Evolutionary conservation across 2,888 invertebrate genomes (phyloP).

Genomic region (Sthenelais limicola): DNA sequence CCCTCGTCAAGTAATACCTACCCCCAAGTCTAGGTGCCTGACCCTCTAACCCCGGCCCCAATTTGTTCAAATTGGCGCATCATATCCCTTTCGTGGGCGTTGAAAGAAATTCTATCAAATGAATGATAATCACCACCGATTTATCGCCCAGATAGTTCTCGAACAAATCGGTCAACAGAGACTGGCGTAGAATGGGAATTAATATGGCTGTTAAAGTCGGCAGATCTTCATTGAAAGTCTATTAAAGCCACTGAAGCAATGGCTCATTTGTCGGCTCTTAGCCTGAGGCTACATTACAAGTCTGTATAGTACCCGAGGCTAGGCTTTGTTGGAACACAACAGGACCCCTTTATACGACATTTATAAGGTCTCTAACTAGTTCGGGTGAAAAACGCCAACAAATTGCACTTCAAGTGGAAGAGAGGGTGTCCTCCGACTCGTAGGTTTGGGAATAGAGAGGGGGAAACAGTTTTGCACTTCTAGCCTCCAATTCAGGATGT

Average conservation of each 20-base stretch:
- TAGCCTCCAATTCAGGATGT: not conserved
- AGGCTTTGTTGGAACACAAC: slow-evolving; percentile 9
- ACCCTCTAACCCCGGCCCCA: slow-evolving; percentile 27
- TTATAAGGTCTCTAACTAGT: slow-evolving; percentile 38
- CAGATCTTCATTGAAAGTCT: slow-evolving; percentile 20
- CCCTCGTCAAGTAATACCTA: slow-evolving; percentile 11
- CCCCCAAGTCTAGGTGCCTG: not conserved
- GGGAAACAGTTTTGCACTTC: not conserved
- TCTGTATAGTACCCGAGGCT: not conserved
- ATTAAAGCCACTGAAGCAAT: slow-evolving; percentile 21
- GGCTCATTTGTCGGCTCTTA: slow-evolving; percentile 27
- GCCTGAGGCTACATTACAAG: slow-evolving; percentile 25
- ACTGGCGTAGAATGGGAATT: slow-evolving; percentile 3
- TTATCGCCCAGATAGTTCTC: slow-evolving; percentile 18
- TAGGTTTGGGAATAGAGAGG: slow-evolving; percentile 9
- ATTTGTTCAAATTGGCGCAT: slow-evolving; percentile 34
- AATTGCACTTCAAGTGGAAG: slow-evolving; percentile 27
- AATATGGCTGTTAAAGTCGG: slow-evolving; percentile 37
- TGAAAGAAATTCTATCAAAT: slow-evolving; percentile 30
- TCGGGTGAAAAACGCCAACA: slow-evolving; percentile 28
- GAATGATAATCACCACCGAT: slow-evolving; percentile 33
- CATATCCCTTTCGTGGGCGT: slow-evolving; percentile 32
- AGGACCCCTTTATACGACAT: slow-evolving; percentile 33
- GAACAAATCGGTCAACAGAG: slow-evolving; percentile 37
- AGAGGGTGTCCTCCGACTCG: not conserved